Base-by-base conservation (phyloP, 1,140 invertebrate species). In the Drosophila watanabei region DNA sequence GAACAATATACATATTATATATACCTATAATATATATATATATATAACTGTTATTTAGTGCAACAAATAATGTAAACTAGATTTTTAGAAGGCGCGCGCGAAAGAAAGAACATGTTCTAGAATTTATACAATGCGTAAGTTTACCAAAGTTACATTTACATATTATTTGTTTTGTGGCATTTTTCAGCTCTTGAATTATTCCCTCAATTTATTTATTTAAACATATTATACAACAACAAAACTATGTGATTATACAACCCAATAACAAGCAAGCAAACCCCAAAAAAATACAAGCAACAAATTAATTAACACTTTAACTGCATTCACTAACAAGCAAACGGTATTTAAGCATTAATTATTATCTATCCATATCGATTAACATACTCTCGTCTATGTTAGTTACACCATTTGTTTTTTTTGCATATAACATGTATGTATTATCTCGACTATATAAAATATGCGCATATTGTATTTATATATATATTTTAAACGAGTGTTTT, bases 101-200 rank as follows among this genome's bases (percentile, higher is more conserved):
- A 24, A 37, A 63, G 24, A 24, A 24, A 24, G 24, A 71, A 62
- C 28, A 76, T 37, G 75, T 79, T 75, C 68, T 87, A 89, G 84
- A 88, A 88, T 88, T 89, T 87, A 87, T 88, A 89, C 78, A 80
- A 70, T 81, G 86, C 73, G 79, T 90, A 89, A 89, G 86, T 70
- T 70, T 84, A 89, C 85, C 85, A 89, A 89, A 89, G 85, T 90
- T 89, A 89, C 85, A 89, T 75, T 79, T 79, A 79, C 62, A 39
- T 37, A 3, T 3, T 28, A 35, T n/a, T 56, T 56, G 20, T 56
- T 37, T 70, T 75, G 79, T 83, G 59, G 71, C 80, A 80, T 80
- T 83, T 82, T 73, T 64, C 72, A 78, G 61, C 80, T 68, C 58
- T 45, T 80, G 75, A 69, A 79, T 68, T 79, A 43, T 43, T 49